Conservation (phyloP, 2,113 vertebrate genomes). For the Malurus alboscapulatus region DNA sequence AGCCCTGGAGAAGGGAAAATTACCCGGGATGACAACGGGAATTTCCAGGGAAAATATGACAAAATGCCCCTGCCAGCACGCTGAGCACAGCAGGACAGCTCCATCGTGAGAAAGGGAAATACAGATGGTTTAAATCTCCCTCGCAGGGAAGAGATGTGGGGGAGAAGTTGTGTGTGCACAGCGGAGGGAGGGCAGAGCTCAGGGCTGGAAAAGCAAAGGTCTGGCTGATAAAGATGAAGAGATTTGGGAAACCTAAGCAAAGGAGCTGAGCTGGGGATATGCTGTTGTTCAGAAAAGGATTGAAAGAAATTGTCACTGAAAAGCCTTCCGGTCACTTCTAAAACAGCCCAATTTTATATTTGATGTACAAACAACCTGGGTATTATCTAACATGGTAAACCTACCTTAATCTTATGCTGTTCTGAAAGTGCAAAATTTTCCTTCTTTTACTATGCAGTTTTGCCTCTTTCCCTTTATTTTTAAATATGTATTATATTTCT, state of each 20-base stretch:
- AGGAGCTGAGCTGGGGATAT: not conserved
- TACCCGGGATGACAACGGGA: rapidly evolving
- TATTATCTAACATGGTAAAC: not conserved
- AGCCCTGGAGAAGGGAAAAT: not conserved
- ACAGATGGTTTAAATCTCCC: not conserved
- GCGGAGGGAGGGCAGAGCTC: not conserved
- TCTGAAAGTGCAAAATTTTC: not conserved
- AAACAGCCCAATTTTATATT: not conserved
- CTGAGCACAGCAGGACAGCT: not conserved
- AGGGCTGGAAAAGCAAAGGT: not conserved
- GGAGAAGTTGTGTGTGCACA: not conserved
- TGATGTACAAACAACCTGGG: not conserved
- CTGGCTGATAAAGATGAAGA: not conserved
- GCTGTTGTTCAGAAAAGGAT: not conserved
- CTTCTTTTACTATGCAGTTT: not conserved
- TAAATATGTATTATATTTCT: not conserved
- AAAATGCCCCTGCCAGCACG: not conserved
- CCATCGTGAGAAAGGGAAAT: not conserved
- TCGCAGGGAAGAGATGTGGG: not conserved
- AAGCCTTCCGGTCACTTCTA: not conserved
- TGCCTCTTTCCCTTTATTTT: not conserved
- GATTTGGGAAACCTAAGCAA: not conserved
- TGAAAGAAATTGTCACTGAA: not conserved
- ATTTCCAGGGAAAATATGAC: not conserved
- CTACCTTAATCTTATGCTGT: not conserved